Evolutionary conservation across 2,113 vertebrate genomes (phyloP).

Genomic region (Pseudorectes ferrugineus): DNA sequence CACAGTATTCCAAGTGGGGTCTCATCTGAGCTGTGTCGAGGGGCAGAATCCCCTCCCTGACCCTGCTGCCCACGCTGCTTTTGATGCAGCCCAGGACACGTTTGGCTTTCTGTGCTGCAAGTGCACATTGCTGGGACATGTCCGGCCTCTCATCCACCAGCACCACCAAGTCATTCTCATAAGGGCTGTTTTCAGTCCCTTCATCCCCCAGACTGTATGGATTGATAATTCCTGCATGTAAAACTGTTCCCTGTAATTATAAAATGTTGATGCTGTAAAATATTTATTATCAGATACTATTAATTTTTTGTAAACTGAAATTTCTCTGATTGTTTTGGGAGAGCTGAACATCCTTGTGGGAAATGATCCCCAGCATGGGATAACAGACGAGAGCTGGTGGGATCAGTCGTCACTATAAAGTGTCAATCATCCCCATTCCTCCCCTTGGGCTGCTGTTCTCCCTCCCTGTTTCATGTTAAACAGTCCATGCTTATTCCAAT

Average conservation of each 20-base stretch:
- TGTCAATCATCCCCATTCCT: too few species aligned
- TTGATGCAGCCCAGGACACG: accelerated
- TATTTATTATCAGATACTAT: conserved; percentile 14
- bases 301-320: neutral
- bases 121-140: accelerated
- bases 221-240: neutral
- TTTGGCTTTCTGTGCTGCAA: neutral
- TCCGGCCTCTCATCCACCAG: neutral
- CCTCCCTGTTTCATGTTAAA: too few species aligned
- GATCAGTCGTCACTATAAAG: too few species aligned
- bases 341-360: neutral
- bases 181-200: neutral
- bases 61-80: accelerated
- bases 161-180: neutral
- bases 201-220: neutral
- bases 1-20: neutral
- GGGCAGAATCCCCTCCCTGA: accelerated
- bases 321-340: neutral
- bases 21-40: neutral
- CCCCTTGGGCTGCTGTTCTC: too few species aligned
- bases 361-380: too few species aligned
- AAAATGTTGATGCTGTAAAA: neutral
- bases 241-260: conserved; percentile 8
- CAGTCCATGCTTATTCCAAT: too few species aligned
- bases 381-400: too few species aligned